A percentile compares a stretch with the other conserved stretches of the same genome.
phyloP scores from a whole-genome alignment of 1,140 invertebrate species.

The Nasonia vitripennis region DNA sequence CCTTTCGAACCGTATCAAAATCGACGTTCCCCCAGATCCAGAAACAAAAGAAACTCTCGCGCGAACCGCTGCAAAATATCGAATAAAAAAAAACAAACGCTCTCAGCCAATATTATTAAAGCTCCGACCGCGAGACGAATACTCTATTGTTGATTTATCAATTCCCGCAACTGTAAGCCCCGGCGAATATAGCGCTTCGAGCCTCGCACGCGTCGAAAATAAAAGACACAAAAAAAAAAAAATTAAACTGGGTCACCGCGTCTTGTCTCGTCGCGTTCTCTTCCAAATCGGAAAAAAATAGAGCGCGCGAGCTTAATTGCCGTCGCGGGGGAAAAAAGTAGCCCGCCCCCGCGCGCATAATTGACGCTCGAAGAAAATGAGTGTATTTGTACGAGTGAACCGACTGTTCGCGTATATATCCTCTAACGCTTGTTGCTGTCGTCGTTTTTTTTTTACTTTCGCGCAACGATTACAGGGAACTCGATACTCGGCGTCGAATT shows the following conservation, averaged over 20 bases:
- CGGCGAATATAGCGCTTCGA: background rate
- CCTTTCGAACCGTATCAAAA: too few species aligned
- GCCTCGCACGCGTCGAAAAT: background rate
- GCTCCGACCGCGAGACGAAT: too few species aligned
- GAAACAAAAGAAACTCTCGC: too few species aligned
- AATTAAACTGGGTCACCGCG: background rate
- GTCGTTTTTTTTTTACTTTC: background rate
- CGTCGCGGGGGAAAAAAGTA: background rate
- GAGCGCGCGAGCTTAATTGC: background rate
- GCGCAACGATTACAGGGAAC: conserved; percentile 1
- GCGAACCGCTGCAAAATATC: too few species aligned
- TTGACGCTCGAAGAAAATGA: background rate
- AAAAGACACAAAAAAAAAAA: background rate
- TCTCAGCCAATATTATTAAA: too few species aligned
- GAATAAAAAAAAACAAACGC: too few species aligned
- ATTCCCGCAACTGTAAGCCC: background rate
- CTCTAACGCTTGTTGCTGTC: background rate
- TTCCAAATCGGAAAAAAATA: background rate
- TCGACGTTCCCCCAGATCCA: too few species aligned
- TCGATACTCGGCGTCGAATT: background rate
- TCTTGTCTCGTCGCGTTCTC: background rate
- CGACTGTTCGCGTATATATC: background rate
- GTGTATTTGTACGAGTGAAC: background rate
- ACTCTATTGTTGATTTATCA: too few species aligned
- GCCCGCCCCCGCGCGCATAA: background rate